phyloP scores from a whole-genome alignment of 23 tunicate genomes.

The Botrylloides violaceus region DNA sequence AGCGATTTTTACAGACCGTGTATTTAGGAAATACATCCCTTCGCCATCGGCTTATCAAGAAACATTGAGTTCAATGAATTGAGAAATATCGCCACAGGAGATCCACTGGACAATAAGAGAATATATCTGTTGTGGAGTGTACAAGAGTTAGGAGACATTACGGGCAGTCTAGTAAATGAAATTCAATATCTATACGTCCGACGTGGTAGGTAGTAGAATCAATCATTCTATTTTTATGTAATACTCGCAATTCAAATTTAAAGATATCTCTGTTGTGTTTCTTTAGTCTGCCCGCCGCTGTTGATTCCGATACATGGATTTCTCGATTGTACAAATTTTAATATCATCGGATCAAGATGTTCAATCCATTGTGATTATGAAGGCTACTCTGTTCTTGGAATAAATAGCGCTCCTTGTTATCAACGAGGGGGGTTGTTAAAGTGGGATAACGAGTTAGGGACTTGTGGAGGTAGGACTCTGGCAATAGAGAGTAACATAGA shows the following conservation, averaged over 20 bases:
- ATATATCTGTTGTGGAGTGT: neutral
- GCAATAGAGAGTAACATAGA: no score
- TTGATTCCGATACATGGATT: conserved; percentile 41
- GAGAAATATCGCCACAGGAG: conserved; percentile 14
- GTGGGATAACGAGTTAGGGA: conserved; percentile 40
- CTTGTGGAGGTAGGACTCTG: conserved; percentile 98
- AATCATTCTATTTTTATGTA: neutral
- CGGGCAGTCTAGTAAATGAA: conserved; percentile 47
- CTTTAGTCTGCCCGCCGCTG: conserved; percentile 73
- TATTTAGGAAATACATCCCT: neutral
- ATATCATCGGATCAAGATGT: conserved; percentile 67
- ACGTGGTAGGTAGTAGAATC: conserved; percentile 29
- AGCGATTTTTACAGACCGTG: neutral
- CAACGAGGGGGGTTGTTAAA: conserved; percentile 3
- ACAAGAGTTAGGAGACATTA: conserved; percentile 3
- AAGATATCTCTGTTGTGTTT: no score
- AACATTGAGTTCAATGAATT: neutral
- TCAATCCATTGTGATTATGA: conserved; percentile 22
- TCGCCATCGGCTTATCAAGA: conserved; percentile 4
- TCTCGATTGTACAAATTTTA: conserved; percentile 50
- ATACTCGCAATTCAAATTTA: neutral
- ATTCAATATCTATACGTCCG: conserved; percentile 42
- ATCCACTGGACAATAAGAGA: neutral
- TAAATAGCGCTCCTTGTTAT: conserved; percentile 26
- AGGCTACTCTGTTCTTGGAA: conserved; percentile 38